Conservation (phyloP, 2,113 vertebrate genomes). For the Zootoca vivipara region DNA sequence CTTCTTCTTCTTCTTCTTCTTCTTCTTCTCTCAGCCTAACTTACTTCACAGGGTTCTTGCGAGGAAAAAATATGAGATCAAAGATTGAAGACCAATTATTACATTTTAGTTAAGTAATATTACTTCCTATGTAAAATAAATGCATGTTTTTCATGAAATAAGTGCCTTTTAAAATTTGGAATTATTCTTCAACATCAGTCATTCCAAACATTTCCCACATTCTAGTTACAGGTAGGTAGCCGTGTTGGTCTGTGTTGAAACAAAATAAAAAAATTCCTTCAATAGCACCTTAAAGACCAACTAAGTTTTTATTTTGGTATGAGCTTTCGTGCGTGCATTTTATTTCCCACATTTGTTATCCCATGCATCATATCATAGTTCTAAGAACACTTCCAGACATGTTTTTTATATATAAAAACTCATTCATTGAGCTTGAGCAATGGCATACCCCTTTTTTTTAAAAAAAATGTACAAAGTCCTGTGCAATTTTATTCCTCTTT, state of each 20-base stretch:
- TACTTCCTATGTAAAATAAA: neutral
- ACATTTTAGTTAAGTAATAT: neutral
- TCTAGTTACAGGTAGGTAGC: too few species aligned
- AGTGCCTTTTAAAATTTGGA: too few species aligned
- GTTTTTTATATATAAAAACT: neutral
- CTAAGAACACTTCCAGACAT: neutral
- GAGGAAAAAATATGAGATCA: too few species aligned
- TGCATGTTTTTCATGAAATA: neutral
- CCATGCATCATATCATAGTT: neutral
- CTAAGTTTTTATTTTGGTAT: too few species aligned
- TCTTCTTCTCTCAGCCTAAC: too few species aligned
- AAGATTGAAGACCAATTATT: too few species aligned
- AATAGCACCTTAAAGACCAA: too few species aligned
- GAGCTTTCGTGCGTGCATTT: too few species aligned
- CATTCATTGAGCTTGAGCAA: neutral
- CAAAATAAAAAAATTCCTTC: too few species aligned
- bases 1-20: too few species aligned
- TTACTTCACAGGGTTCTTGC: too few species aligned
- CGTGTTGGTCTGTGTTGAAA: too few species aligned
- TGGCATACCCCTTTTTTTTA: neutral
- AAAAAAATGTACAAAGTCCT: neutral
- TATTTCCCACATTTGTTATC: neutral
- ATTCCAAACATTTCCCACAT: accelerated
- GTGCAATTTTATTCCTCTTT: neutral
- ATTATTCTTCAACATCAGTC: neutral